Conservation (phyloP, 2,888 invertebrate species). For the Xestia xanthographa region DNA sequence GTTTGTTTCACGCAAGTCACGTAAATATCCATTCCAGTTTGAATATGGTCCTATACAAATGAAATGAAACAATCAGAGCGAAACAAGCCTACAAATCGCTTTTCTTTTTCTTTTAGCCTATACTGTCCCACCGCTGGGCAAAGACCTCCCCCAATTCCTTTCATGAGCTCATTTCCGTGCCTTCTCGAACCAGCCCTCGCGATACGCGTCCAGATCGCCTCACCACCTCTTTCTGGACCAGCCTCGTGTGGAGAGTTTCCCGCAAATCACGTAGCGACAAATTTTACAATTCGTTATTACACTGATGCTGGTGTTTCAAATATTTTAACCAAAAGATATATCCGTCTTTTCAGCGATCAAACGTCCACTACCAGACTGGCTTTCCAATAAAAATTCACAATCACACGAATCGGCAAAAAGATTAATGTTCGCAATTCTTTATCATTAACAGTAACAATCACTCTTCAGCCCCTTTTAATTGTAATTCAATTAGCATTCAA, state of each 20-base stretch:
- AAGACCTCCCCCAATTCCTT: too few species aligned
- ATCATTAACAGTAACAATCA: slow-evolving; percentile 2
- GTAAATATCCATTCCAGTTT: not conserved
- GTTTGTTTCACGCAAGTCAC: not conserved
- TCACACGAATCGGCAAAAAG: not conserved
- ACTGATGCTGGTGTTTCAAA: too few species aligned
- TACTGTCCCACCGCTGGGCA: too few species aligned
- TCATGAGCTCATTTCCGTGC: too few species aligned
- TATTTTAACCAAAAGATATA: not conserved
- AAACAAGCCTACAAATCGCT: too few species aligned
- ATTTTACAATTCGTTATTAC: not conserved
- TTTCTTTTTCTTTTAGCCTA: too few species aligned
- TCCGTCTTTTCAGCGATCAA: not conserved
- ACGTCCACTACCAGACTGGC: rapidly evolving
- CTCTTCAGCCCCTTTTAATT: not conserved
- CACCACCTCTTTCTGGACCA: too few species aligned
- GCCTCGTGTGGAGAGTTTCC: too few species aligned
- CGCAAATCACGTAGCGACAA: too few species aligned
- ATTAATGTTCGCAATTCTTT: slow-evolving; percentile 1
- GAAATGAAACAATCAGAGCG: too few species aligned
- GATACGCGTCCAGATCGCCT: too few species aligned
- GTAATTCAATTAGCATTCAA: slow-evolving; percentile 45
- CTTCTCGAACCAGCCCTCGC: too few species aligned
- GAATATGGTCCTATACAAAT: not conserved
- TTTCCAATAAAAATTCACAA: not conserved